Base-by-base conservation (phyloP, 2,113 vertebrate genomes). In the Lepidothrix coronata region DNA sequence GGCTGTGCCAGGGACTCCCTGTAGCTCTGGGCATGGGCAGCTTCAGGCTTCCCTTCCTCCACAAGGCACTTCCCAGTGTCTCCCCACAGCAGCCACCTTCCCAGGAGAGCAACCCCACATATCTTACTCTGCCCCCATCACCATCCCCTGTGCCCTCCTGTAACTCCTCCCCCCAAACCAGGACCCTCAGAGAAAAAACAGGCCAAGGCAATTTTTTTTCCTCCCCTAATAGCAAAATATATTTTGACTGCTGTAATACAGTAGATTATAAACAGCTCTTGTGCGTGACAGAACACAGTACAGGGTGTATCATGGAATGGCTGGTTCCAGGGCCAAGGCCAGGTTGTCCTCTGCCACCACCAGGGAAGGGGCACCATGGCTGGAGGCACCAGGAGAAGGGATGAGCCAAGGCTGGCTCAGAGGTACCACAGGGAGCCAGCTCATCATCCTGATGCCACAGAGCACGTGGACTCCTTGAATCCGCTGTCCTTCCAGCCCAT, bases 191-290 rank as follows among this genome's bases (percentile, higher is more conserved):
- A 77, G 7, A 74, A 82, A 70, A 91, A 90, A 79, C 37, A 96
- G 75, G 9, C 58, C 33, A n/a, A 92, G 39, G 33, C n/a, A 1
- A 12, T 58, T 48, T 44, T 19, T 68, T 81, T 89, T 79, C 15
- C 66, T 94, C 80, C 82, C 77, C 39, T 55, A 89, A 95, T 91
- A 97, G 84, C 81, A 97, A 97, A 97, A 97, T 97, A 96, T 94
- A 97, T 97, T 97, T 96, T 33, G 72, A 91, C 61, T 91, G 93
- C 73, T 88, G 81, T 82, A 93, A 93, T 89, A 94, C 85, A 94
- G 80, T 92, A 84, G 73, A 77, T 96, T 74, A 96, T 89, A 83
- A 91, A 95, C 87, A 71, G 81, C 78, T 93, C 65, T 85, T 93
- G 63, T 7, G 33, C 7, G 1, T 25, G 52, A 96, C 77, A 89